Base-by-base conservation (phyloP, 1,140 invertebrate species). In the Elysia chlorotica region DNA sequence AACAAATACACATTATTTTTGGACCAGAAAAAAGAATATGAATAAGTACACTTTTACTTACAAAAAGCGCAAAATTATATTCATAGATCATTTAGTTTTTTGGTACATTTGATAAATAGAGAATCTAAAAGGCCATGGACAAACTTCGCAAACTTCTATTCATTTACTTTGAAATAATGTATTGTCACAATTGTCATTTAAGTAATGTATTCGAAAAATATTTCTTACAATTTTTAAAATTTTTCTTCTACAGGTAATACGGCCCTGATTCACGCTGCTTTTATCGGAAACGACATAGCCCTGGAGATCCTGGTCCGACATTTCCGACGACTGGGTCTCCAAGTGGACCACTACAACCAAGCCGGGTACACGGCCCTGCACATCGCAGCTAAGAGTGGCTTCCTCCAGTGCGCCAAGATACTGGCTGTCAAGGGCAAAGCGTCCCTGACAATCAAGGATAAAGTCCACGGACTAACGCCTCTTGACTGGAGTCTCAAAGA, bases 171-270 rank as follows among this genome's bases (percentile, higher is more conserved):
- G n/a, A 36, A 19, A 36, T 14, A 63, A 63, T 10, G 36, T 2
- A 66, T 1, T 36, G 19, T 66, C 35, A 14, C 35, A 5, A 25
- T 21, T n/a, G 28, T 14, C 28, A 6, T 1, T 38, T 67, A 0
- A 0, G 21, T 65, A 30, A n/a, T n/a, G n/a, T n/a, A 65, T 5
- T 33, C 21, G n/a, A 17, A 19, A 41, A 66, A 41, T 30, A 31
- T 63, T 19, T 63, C 23, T 65, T 68, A 21, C 33, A 25, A 31
- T 56, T 97, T n/a, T n/a, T n/a, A n/a, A n/a, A n/a, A n/a, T 95
- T 87, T 96, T 96, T 77, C 97, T 94, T 23, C 28, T 54, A 38
- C 77, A 86, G 84, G 83, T 25, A 85, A 85, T 65, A 85, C 81
- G 4, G 77, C 84, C 5, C 71, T 85, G 57, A 81, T 85, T n/a